Conservation (phyloP, 2,888 invertebrate species). For the Melanotus villosus region DNA sequence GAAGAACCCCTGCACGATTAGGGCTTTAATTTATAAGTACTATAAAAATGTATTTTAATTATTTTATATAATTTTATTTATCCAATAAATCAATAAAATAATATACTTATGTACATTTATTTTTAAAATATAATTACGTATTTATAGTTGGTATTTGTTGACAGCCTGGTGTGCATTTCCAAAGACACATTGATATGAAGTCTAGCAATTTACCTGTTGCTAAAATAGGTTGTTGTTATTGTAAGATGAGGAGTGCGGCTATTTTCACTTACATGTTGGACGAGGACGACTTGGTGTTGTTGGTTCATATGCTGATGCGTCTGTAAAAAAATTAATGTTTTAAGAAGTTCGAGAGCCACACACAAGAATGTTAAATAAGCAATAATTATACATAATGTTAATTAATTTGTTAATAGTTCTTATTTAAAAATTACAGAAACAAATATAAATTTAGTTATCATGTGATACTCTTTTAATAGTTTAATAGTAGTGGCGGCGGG, state of each 20-base stretch:
- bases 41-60: neutral
- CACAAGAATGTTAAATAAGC: too few relatives aligned
- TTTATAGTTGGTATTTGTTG: slow-evolving; percentile 55
- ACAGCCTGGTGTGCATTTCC: slow-evolving; percentile 61
- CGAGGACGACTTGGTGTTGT: neutral
- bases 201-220: slow-evolving; percentile 55
- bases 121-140: slow-evolving; percentile 34
- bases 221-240: slow-evolving; percentile 43
- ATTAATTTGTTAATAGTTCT: too few relatives aligned
- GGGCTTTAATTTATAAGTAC: slow-evolving; percentile 74
- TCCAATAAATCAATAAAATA: slow-evolving; percentile 23
- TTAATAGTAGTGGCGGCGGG: too few relatives aligned
- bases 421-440: too few relatives aligned
- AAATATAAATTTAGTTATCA: too few relatives aligned
- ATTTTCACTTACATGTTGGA: slow-evolving; percentile 28
- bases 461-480: too few relatives aligned
- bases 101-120: slow-evolving; percentile 14
- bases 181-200: slow-evolving; percentile 57
- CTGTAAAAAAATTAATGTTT: too few relatives aligned
- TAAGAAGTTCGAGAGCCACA: too few relatives aligned
- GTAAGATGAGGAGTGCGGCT: neutral
- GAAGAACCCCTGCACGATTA: slow-evolving; percentile 84
- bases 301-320: slow-evolving; percentile 13
- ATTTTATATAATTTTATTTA: slow-evolving; percentile 20
- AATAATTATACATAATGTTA: too few relatives aligned